These are phyloP conservation scores for Amiota communis DNA, from an alignment of 2,888 invertebrate genomes.

Conservation along the genomic window DNA sequence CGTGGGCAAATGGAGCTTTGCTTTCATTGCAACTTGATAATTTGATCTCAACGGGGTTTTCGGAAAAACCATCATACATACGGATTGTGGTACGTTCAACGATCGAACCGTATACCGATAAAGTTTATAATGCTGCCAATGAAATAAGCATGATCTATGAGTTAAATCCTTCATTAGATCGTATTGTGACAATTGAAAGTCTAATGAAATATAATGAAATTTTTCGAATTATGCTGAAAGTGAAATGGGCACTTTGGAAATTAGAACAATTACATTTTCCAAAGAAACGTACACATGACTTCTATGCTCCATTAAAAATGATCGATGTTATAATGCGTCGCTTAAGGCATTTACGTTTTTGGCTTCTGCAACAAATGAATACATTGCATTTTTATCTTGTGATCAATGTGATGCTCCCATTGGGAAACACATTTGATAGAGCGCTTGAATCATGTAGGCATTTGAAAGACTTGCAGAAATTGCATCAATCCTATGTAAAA, in stretches of 20 bases:
- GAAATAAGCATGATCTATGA: slow-evolving; percentile 62
- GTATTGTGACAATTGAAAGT: slow-evolving; percentile 61
- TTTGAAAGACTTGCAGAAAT: slow-evolving; percentile 64
- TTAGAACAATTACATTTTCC: slow-evolving; percentile 74
- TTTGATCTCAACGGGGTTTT: slow-evolving; percentile 73
- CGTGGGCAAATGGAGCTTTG: slow-evolving; percentile 73
- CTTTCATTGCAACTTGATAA: slow-evolving; percentile 74
- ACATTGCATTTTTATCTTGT: slow-evolving; percentile 75
- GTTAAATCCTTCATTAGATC: slow-evolving; percentile 58
- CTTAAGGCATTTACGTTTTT: slow-evolving; percentile 75
- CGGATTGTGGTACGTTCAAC: slow-evolving; percentile 60
- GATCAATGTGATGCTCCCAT: slow-evolving; percentile 71
- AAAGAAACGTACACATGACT: slow-evolving; percentile 46
- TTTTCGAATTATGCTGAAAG: slow-evolving; percentile 75
- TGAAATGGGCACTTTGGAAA: slow-evolving; percentile 76
- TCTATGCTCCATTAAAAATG: slow-evolving; percentile 63
- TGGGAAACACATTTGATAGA: slow-evolving; percentile 63
- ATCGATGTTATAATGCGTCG: slow-evolving; percentile 71
- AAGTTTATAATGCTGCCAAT: slow-evolving; percentile 67
- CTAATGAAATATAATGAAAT: slow-evolving; percentile 70
- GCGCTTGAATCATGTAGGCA: slow-evolving; percentile 61
- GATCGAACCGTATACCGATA: slow-evolving; percentile 54
- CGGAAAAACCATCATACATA: slow-evolving; percentile 60
- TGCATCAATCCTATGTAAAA: slow-evolving; percentile 69
- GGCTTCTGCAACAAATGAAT: slow-evolving; percentile 75